These are phyloP conservation scores for Xerus inauris DNA, from an alignment of 2,113 vertebrate genomes.

Conservation along the genomic window DNA sequence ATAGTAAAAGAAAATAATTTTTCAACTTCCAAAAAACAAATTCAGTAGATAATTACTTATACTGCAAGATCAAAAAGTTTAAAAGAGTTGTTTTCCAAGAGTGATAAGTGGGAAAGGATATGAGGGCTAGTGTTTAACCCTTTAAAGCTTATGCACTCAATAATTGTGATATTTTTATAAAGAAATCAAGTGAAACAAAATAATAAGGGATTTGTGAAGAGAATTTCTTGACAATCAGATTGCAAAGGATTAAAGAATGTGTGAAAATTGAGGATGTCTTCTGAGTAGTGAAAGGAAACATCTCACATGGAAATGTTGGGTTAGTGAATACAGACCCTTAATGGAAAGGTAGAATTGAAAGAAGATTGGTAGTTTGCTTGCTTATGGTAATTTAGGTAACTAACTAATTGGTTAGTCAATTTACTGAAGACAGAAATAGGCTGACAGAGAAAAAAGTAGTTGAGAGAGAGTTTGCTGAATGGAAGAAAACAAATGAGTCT, in stretches of 20 bases:
- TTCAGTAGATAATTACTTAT: not conserved
- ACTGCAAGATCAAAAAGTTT: not conserved
- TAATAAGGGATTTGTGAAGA: constrained; percentile 21
- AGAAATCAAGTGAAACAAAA: not conserved
- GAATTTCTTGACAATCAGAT: not conserved
- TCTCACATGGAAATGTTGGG: not conserved
- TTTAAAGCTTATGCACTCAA: not conserved
- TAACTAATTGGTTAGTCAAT: not conserved
- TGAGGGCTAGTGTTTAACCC: not conserved
- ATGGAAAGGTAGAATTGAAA: not conserved
- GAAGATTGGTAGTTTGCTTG: not conserved
- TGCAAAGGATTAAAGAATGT: not conserved
- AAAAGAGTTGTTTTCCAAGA: not conserved
- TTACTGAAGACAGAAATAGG: not conserved
- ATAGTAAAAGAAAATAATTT: not conserved
- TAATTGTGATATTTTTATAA: not conserved
- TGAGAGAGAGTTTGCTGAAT: not conserved
- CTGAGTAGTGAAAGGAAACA: not conserved
- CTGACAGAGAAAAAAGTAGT: not conserved
- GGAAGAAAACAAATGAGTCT: not conserved
- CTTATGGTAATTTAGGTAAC: not conserved
- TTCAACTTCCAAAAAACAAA: constrained; percentile 1
- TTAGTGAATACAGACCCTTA: not conserved
- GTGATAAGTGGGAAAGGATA: not conserved
- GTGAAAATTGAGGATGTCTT: not conserved